phyloP scores from a whole-genome alignment of 1,140 invertebrate species.

The Diabrotica undecimpunctata region DNA sequence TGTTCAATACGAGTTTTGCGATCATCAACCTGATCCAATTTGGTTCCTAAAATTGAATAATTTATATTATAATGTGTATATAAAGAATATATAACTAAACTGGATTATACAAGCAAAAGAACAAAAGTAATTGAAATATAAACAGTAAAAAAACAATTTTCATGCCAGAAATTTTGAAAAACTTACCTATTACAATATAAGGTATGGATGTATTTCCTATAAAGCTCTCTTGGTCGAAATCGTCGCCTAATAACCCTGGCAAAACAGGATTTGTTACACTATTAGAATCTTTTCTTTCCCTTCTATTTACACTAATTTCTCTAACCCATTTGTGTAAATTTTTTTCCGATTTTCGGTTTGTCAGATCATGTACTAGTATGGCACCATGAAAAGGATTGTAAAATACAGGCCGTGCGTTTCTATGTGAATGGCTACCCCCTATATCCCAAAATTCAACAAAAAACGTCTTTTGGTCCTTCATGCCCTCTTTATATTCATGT shows the following conservation, averaged over 20 bases:
- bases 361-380: constrained; percentile 87
- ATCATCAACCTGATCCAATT: constrained; percentile 78
- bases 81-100: background rate
- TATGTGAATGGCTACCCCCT: constrained; percentile 88
- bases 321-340: constrained; percentile 90
- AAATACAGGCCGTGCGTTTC: constrained; percentile 88
- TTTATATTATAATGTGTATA: background rate
- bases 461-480: constrained; percentile 82
- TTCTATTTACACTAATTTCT: constrained; percentile 52
- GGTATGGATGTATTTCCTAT: constrained; percentile 81
- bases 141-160: too few species aligned
- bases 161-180: too few species aligned
- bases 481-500: constrained; percentile 94
- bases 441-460: constrained; percentile 96
- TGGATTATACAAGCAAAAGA: too few species aligned
- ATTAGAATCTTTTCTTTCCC: constrained; percentile 15
- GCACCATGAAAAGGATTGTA: constrained; percentile 89
- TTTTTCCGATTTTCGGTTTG: constrained; percentile 91
- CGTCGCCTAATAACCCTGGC: constrained; percentile 49
- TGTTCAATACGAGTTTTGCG: constrained; percentile 55
- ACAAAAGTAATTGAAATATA: too few species aligned
- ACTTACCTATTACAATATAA: constrained; percentile 75
- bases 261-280: background rate
- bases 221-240: constrained; percentile 85
- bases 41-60: constrained; percentile 59